Evolutionary conservation across 2,797 vertebrate species (phyloP), one percentile per base, ranked within the genome.

Genomic region (Pipistrellus pipistrellus): DNA sequence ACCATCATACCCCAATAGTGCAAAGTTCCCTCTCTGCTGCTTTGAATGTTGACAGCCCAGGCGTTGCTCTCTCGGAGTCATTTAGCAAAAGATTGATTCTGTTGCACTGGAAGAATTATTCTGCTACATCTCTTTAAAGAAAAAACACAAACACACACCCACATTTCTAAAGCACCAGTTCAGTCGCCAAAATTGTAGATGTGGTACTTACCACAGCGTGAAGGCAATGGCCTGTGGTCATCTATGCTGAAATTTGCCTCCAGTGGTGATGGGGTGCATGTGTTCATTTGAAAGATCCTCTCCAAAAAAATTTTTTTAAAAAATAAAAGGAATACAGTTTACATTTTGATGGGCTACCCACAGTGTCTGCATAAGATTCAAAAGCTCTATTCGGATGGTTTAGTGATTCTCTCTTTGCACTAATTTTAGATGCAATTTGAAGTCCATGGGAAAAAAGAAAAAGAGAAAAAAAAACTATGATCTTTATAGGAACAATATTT

Each of bases 191-290:
- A 95, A 96, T 96, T 96, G 95, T 7, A 23, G 95, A 98, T 96
- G 97, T 98, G 97, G 97, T 98, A 98, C 98, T 98, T 98, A 98
- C 98, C 98, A 98, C 98, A 98, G 98, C 97, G 81, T 96, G 97
- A 97, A 97, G 97, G 97, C 97, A 97, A 97, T 95, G 92, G 95
- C 75, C 98, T 86, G 91, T 64, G 71, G 97, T 98, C 97, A 97
- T 97, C 97, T 98, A 98, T 94, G 95, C 97, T 98, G 97, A 97
- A 98, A 98, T 98, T 98, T 98, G 97, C 96, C 96, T 98, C 98
- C 53, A 66, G 86, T 97, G 95, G 97, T 96, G 97, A 93, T 96
- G 97, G 80, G 95, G 94, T 85, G 84, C 91, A 80, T 87, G 96
- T 95, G 94, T 92, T 98, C 95, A 96, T 97, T 94, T 96, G 92